Evolutionary conservation across 2,113 vertebrate genomes (phyloP), one percentile per base, ranked within the genome.

Genomic region (Columba janthina): DNA sequence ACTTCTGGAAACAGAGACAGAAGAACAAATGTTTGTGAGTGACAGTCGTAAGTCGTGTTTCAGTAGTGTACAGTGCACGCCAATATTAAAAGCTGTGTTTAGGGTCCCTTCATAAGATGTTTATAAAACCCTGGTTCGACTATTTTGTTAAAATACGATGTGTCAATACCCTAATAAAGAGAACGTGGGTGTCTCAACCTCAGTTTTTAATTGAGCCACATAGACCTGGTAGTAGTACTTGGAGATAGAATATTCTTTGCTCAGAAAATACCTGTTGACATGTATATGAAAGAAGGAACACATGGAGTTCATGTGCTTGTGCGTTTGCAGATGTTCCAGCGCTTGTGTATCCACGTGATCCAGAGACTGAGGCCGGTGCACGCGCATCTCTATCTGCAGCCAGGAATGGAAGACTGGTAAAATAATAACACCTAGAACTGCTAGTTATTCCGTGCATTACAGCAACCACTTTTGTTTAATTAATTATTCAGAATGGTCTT

Each of bases 351-450:
- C 88, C 99, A 99, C 5, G 99, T 99, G 93, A 99, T 99, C 97
- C 99, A 99, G 97, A 98, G 99, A 78, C 96, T 99, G 77, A 98
- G 99, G 54, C 99, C 99, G 2, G 99, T 99, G 31, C 99, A 99
- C n/a, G 99, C 99, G 48, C 99, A 99, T 96, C 98, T 99, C 6
- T 99, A 99, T 91, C 98, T 99, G 79, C 99, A 99, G 93, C 99
- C 99, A 21, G 99, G 99, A 96, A 99, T 99, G 98, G 99, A 99
- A 97, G 99, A 99, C 78, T 99, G 99, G 99, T 99, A 98, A 85
- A 97, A 96, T 66, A 17, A 84, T 36, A 67, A 10, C 42, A 46
- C 69, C 62, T 86, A 62, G 95, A 87, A 44, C 19, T 84, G 67
- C 60, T 51, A 0, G 28, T 40, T 57, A 20, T 54, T 78, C 21